These are phyloP conservation scores for Parasteatoda lunata DNA, from an alignment of 2,888 invertebrate species.

Conservation along the genomic window DNA sequence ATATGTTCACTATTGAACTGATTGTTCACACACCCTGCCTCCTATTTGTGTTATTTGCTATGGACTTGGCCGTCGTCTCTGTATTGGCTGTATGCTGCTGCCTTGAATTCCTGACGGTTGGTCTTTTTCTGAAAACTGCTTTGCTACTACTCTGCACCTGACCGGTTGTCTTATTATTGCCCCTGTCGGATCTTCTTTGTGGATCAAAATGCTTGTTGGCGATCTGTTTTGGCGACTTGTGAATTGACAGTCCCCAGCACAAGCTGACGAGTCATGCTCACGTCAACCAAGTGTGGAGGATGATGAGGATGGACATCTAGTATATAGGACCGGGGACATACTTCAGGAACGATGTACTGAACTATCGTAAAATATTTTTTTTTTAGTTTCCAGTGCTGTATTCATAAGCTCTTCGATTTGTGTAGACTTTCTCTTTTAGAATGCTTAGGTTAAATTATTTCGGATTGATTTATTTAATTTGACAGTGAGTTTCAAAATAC, in stretches of 20 bases:
- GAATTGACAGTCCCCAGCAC: conserved; percentile 66
- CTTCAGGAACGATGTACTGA: conserved; percentile 95
- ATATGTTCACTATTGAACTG: conserved; percentile 66
- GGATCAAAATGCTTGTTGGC: conserved; percentile 52
- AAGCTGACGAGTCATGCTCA: conserved; percentile 54
- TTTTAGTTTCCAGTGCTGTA: conserved; percentile 65
- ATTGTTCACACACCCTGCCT: conserved; percentile 68
- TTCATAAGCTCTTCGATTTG: conserved; percentile 58
- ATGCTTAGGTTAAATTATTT: too few relatives aligned
- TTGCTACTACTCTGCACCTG: conserved; percentile 51
- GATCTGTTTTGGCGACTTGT: conserved; percentile 47
- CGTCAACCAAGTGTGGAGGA: conserved; percentile 91
- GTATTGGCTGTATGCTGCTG: conserved; percentile 59
- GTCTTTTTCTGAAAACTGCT: conserved; percentile 60
- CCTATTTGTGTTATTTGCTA: conserved; percentile 69
- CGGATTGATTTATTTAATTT: too few relatives aligned
- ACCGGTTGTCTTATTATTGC: conserved; percentile 45
- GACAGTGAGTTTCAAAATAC: too few relatives aligned
- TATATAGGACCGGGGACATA: conserved; percentile 98
- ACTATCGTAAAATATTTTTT: conserved; percentile 55
- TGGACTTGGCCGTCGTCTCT: conserved; percentile 66
- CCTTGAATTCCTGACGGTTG: conserved; percentile 62
- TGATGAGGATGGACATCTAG: conserved; percentile 99
- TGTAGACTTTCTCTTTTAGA: conserved; percentile 20
- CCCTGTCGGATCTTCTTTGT: conserved; percentile 35